phyloP scores from a whole-genome alignment of 2,797 vertebrate genomes.

The Anniella stebbinsi region DNA sequence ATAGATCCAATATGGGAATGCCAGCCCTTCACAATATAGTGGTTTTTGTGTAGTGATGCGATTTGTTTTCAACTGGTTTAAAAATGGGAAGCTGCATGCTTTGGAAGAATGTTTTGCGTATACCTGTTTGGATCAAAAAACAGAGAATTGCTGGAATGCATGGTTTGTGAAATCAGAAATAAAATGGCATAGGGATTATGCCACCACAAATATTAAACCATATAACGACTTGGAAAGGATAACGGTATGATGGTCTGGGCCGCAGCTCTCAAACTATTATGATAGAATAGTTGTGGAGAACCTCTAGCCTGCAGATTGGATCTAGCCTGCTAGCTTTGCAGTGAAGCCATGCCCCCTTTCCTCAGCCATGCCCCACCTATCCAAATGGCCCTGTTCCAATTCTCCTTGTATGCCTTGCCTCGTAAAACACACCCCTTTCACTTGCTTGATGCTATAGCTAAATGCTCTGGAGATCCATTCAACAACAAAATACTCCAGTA shows the following conservation, averaged over 20 bases:
- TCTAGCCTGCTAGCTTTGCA: no score
- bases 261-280: no score
- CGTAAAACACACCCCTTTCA: not conserved
- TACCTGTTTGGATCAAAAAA: not conserved
- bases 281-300: no score
- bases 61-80: constrained; percentile 4
- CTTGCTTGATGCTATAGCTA: not conserved
- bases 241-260: not conserved
- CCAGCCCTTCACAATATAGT: not conserved
- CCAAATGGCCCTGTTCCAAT: no score
- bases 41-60: constrained; percentile 22
- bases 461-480: not conserved
- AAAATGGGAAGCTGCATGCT: not conserved
- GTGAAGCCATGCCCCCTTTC: no score
- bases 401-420: no score
- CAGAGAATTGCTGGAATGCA: not conserved
- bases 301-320: no score
- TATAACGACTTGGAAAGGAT: not conserved
- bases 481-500: no score
- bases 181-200: not conserved
- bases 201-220: not conserved
- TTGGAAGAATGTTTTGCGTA: constrained; percentile 16
- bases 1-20: not conserved
- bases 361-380: no score
- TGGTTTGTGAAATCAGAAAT: not conserved